These are phyloP conservation scores for Loriculus beryllinus DNA, from an alignment of 2,797 vertebrate genomes.

Conservation along the genomic window DNA sequence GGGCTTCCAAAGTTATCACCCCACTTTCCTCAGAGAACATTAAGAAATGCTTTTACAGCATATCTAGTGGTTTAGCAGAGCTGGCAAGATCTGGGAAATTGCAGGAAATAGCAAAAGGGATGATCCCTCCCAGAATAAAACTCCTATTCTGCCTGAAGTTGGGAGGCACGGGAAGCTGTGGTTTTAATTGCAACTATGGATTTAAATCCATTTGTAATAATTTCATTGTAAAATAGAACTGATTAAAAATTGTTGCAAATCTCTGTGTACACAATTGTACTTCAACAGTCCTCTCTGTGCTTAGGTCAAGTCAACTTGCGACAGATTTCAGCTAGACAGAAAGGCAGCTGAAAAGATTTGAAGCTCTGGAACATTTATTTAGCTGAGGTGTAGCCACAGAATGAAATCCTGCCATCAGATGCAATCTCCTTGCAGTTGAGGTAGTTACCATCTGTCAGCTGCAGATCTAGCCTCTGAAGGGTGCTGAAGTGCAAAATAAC, in stretches of 20 bases:
- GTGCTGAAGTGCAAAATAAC: not conserved
- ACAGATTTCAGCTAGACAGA: not conserved
- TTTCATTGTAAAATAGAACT: not conserved
- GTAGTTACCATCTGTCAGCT: not conserved
- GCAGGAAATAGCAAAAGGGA: not conserved
- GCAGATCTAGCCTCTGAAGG: not conserved
- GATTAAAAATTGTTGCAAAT: not conserved
- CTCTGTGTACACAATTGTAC: not conserved
- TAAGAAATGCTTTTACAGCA: not conserved
- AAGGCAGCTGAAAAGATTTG: not conserved
- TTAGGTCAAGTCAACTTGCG: not conserved
- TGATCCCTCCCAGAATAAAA: not conserved
- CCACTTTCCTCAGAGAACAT: not conserved
- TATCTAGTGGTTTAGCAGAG: not conserved
- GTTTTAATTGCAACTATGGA: not conserved
- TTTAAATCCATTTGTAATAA: not conserved
- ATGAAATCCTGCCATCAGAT: not conserved
- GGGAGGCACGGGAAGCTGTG: not conserved
- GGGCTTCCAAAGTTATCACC: not conserved
- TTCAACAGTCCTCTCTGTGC: not conserved
- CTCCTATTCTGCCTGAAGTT: not conserved
- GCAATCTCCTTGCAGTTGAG: not conserved
- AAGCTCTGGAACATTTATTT: not conserved
- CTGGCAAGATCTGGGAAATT: not conserved
- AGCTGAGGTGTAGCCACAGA: not conserved